These are phyloP conservation scores for Nicator chloris DNA, from an alignment of 2,113 vertebrate species.

Conservation along the genomic window DNA sequence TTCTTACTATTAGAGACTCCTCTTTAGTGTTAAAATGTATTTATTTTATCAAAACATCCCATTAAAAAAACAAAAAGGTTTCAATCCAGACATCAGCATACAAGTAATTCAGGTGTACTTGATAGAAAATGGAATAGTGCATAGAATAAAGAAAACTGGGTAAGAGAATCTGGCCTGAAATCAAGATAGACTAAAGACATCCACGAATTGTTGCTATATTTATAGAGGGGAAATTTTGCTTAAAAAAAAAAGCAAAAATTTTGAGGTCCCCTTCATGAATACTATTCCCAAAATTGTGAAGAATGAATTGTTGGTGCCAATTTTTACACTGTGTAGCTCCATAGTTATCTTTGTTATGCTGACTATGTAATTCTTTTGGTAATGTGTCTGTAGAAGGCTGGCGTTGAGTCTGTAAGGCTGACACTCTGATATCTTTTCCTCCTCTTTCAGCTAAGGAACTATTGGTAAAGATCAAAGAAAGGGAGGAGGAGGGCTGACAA, in stretches of 20 bases:
- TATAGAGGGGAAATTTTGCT: not conserved
- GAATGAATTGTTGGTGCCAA: not conserved
- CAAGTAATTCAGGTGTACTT: not conserved
- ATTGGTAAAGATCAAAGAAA: conserved; percentile 57
- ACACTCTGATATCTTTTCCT: conserved; percentile 10
- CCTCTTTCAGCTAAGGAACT: conserved; percentile 17
- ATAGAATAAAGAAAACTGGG: not conserved
- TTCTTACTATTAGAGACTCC: not conserved
- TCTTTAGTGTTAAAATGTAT: not conserved
- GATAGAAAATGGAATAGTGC: not conserved
- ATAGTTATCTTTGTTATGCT: conserved; percentile 50
- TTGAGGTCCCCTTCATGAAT: not conserved
- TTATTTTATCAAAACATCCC: not conserved
- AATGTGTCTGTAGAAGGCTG: conserved; percentile 15
- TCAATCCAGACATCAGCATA: not conserved
- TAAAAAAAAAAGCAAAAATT: not conserved
- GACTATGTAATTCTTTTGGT: not conserved
- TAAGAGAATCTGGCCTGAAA: not conserved
- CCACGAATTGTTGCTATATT: not conserved
- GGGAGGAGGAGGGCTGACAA: conserved; percentile 36
- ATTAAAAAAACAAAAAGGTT: not conserved
- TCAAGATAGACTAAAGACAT: not conserved
- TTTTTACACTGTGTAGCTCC: not conserved
- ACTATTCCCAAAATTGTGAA: not conserved
- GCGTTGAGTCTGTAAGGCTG: conserved; percentile 39